Percentiles rank a stretch among this genome's conserved stretches.
phyloP scores from a whole-genome alignment of 2,888 invertebrate genomes.

The Pandemis cinnamomeana region DNA sequence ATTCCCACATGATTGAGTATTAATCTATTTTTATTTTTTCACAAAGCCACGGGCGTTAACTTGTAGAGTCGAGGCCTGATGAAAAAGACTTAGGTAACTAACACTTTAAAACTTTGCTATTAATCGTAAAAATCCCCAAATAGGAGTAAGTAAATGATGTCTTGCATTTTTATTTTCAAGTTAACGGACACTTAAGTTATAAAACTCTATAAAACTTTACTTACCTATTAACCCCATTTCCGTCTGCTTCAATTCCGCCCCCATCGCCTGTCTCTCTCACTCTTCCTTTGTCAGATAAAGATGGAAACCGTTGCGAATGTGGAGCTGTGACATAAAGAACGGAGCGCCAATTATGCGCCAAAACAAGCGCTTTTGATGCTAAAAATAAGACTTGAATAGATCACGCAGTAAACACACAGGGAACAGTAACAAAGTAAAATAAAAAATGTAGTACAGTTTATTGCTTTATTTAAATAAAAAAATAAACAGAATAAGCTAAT shows the following conservation, averaged over 20 bases:
- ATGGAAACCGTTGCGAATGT: background rate
- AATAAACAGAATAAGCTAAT: too few species aligned
- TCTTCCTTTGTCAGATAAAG: background rate
- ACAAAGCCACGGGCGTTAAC: too few species aligned
- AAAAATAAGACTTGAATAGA: conserved; percentile 34
- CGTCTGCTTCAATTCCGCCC: background rate
- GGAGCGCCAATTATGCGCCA: conserved; percentile 27
- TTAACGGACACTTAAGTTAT: background rate
- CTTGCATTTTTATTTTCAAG: too few species aligned
- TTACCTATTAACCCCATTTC: background rate
- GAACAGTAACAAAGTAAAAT: background rate
- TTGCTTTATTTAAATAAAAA: too few species aligned
- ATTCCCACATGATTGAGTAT: too few species aligned
- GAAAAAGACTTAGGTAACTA: too few species aligned
- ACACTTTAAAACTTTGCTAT: too few species aligned
- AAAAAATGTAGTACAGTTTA: too few species aligned
- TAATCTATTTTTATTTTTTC: too few species aligned
- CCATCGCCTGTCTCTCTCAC: background rate
- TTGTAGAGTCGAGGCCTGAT: too few species aligned
- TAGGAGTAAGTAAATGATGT: too few species aligned
- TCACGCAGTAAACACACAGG: background rate
- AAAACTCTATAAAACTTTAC: background rate
- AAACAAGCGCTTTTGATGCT: conserved; percentile 7
- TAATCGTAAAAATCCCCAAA: too few species aligned
- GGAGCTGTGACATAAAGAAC: background rate